Evolutionary conservation across 2,113 vertebrate genomes (phyloP), one percentile per base, ranked within the genome.

Genomic region (Gymnogyps californianus): DNA sequence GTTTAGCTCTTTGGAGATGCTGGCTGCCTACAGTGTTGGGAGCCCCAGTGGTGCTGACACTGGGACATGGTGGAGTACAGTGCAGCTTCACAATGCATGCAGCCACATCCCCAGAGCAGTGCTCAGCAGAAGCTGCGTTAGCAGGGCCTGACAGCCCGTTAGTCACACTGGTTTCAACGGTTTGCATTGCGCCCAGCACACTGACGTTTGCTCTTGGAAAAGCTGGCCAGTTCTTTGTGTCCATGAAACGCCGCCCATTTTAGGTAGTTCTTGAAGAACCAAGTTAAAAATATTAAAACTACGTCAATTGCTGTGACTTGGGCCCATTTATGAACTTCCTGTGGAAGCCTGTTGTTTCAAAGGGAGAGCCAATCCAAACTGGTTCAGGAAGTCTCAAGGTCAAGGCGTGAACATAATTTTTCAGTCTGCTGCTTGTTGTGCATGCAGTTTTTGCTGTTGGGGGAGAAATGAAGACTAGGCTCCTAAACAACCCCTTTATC

Each of bases 251-350:
- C 78, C 71, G 10, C 90, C 71, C 95, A 93, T 86, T 91, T 96
- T 78, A 92, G 82, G 72, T 66, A 88, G 65, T 70, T 95, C 89
- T 93, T 87, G 83, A 93, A 84, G 90, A 80, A 84, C 66, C 54
- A 64, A 95, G 95, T 95, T 96, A 96, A 97, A 97, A 97, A 97
- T 96, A 96, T 38, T 89, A 72, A 77, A 94, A 95, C 91, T 91
- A 92, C 67, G 71, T 93, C 95, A 96, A 61, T 62, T 95, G 87
- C 93, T 97, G 81, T 97, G 97, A 96, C 93, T 97, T 69, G 94
- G 75, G 77, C 81, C 92, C 94, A 94, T 96, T 96, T 96, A 77
- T 96, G 94, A 91, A 96, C 96, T 97, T 97, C 95, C 96, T 65
- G 47, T 94, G 87, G 83, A 95, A 94, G 86, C 64, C 74, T 93